Percentiles rank a stretch among this genome's conserved stretches.
Evolutionary conservation across 2,113 vertebrate genomes (phyloP).

Genomic region (Silurus meridionalis): DNA sequence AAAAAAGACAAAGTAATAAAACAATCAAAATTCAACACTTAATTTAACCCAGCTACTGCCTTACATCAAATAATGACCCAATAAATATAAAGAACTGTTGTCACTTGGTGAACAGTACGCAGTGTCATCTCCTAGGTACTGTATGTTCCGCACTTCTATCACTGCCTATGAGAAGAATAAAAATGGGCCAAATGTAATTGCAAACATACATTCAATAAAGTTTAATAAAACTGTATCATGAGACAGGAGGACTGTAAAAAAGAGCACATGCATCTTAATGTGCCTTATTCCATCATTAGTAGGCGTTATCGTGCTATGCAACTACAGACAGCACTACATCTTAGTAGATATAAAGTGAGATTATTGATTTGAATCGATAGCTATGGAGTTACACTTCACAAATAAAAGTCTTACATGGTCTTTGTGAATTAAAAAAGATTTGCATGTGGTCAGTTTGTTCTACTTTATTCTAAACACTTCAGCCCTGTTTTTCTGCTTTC

Average conservation of each 20-base stretch:
- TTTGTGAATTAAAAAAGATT: not conserved
- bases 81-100: not conserved
- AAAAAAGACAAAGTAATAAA: not conserved
- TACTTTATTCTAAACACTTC: not conserved
- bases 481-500: not conserved
- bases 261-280: not conserved
- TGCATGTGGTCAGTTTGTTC: not conserved
- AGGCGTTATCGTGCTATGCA: not conserved
- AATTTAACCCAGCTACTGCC: not conserved
- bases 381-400: not conserved
- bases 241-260: not conserved
- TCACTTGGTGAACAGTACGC: not conserved
- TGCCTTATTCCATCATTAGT: not conserved
- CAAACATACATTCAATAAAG: not conserved
- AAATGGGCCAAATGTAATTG: not conserved
- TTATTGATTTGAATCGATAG: not conserved
- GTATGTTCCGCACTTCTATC: not conserved
- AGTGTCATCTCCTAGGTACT: not conserved
- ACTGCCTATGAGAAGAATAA: too few relatives aligned
- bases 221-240: not conserved
- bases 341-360: not conserved
- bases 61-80: not conserved
- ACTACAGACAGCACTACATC: not conserved
- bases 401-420: not conserved
- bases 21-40: not conserved